phyloP scores from a whole-genome alignment of 1,140 invertebrate genomes.

The Elymnias hypermnestra region DNA sequence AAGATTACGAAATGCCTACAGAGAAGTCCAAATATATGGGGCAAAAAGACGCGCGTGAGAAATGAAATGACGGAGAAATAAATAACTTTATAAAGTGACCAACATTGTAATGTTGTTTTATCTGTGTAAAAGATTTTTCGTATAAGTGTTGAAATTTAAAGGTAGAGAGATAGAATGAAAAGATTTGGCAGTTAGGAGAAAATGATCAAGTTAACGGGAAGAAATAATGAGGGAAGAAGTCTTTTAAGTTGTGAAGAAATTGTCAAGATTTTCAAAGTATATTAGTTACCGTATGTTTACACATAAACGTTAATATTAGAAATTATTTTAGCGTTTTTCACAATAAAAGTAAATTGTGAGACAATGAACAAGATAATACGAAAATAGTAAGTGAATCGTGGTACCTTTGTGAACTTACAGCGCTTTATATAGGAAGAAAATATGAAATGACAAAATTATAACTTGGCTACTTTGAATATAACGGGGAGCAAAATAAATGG shows the following conservation, averaged over 20 bases:
- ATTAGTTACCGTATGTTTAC: conserved; percentile 32
- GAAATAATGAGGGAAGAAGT: conserved; percentile 36
- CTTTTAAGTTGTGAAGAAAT: conserved; percentile 29
- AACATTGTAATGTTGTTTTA: conserved; percentile 23
- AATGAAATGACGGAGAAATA: background rate
- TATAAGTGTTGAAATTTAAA: conserved; percentile 39
- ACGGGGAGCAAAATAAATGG: conserved; percentile 1
- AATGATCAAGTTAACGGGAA: conserved; percentile 42
- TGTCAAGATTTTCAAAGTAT: conserved; percentile 23
- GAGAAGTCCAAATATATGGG: no score
- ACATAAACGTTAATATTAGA: conserved; percentile 20
- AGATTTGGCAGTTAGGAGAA: conserved; percentile 50
- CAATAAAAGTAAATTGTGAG: conserved; percentile 18
- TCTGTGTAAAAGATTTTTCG: conserved; percentile 37
- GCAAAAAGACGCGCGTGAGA: background rate
- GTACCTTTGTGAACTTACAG: no score
- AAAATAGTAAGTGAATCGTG: no score
- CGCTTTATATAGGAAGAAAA: background rate
- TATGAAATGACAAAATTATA: background rate
- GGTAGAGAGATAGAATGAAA: conserved; percentile 46
- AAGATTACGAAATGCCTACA: no score
- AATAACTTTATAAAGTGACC: conserved; percentile 23
- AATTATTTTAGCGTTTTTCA: conserved; percentile 14
- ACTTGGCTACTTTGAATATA: background rate
- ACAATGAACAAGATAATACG: background rate